These are phyloP conservation scores for Ethmia dodecea DNA, from an alignment of 2,888 invertebrate species.

Conservation along the genomic window DNA sequence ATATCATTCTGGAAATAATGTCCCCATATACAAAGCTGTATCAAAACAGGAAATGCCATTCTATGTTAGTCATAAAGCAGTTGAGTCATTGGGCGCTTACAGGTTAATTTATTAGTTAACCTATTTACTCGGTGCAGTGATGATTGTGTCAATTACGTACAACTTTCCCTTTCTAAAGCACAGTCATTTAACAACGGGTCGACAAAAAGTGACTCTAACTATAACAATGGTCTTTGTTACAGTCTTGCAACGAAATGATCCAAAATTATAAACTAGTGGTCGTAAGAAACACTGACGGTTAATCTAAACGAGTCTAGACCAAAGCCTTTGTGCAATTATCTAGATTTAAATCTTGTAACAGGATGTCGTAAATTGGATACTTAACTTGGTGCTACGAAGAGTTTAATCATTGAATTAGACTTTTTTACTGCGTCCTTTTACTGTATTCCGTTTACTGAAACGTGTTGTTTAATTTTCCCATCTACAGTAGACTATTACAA, in stretches of 20 bases:
- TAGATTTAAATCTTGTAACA: conserved; percentile 49
- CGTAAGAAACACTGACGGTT: conserved; percentile 17
- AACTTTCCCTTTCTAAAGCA: conserved; percentile 18
- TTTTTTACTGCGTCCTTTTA: not conserved
- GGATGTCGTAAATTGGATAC: conserved; percentile 52
- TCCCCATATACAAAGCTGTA: conserved; percentile 11
- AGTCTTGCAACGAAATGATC: conserved; percentile 8
- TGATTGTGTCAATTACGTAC: no score
- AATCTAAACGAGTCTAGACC: conserved; percentile 26
- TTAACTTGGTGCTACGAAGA: conserved; percentile 14
- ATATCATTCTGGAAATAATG: no score
- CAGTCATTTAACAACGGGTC: no score
- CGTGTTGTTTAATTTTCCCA: conserved; percentile 17
- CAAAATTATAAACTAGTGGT: conserved; percentile 27
- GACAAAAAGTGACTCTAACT: no score
- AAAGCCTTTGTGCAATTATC: conserved; percentile 42
- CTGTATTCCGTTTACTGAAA: not conserved
- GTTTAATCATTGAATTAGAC: not conserved
- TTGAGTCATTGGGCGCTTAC: conserved; percentile 36
- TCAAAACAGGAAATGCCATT: conserved; percentile 40
- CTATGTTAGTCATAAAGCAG: conserved; percentile 30
- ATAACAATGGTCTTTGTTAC: conserved; percentile 1
- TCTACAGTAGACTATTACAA: conserved; percentile 10
- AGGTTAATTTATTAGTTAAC: conserved; percentile 34
- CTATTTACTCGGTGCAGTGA: conserved; percentile 28